Base-by-base conservation (phyloP, 2,113 vertebrate species). In the Euleptes europaea region DNA sequence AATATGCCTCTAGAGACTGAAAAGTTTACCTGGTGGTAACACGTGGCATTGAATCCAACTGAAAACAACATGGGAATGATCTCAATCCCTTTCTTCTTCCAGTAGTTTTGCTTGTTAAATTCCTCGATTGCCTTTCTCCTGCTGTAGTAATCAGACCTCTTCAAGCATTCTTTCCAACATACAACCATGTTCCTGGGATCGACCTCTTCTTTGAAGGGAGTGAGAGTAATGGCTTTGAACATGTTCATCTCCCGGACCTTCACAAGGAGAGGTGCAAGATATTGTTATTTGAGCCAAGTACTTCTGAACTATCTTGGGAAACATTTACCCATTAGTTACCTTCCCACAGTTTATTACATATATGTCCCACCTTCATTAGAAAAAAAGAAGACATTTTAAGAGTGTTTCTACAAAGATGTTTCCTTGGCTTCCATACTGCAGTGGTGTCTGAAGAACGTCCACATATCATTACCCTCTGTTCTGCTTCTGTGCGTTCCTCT, bases 61-160 rank as follows among this genome's bases (percentile, higher is more conserved):
- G 97, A 96, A 12, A 95, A 97, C 88, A 97, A 97, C 69, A 98
- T 96, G 82, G 98, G 97, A 38, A 98, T 75, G 14, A 97, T 85
- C 31, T 97, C 83, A 5, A 98, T 91, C 23, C 97, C 98, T 67
- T 95, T 97, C 94, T 98, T 99, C 92, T 95, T 98, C 97, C 97
- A 98, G 60, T 92, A 96, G 89, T 95, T 97, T 88, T 96, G 91
- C 89, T 90, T 91, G 86, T 98, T 98, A 67, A 98, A 98, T 79
- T 91, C 93, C n/a, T 95, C 88, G 0, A 91, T 80, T 23, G 90
- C 92, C 33, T 1, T n/a, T 67, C 93, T 95, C 72, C 95, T 90
- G 63, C 49, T 83, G 17, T 57, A 69, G 88, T 95, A 95, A 71
- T 94, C 94, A 2, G 96, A 93, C 63, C 90, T 96, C 15, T 87